These are phyloP conservation scores for Pelodytes ibericus DNA, from an alignment of 2,797 vertebrate species.

Conservation along the genomic window DNA sequence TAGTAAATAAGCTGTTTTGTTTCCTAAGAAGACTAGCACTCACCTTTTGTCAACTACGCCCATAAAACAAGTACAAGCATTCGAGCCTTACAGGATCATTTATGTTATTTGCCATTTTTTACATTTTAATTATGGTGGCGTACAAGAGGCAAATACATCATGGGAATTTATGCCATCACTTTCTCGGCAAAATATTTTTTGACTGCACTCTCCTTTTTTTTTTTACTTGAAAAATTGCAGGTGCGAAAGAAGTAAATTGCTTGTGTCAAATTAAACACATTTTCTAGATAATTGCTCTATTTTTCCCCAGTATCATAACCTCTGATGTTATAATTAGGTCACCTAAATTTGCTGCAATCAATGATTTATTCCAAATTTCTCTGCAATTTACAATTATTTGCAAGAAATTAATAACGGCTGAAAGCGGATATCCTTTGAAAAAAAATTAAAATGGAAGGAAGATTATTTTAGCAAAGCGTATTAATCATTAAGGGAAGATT, in stretches of 20 bases:
- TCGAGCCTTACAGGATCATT: constrained; percentile 11
- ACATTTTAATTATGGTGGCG: constrained; percentile 48
- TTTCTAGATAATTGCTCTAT: constrained; percentile 51
- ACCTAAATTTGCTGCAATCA: constrained; percentile 44
- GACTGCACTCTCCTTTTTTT: constrained; percentile 26
- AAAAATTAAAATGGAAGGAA: too few relatives aligned
- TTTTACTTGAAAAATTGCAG: constrained; percentile 50
- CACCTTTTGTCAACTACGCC: neutral
- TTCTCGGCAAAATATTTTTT: constrained; percentile 27
- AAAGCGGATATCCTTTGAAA: constrained; percentile 22
- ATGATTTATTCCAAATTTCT: constrained; percentile 41
- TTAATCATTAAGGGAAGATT: too few relatives aligned
- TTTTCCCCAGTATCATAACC: constrained; percentile 45
- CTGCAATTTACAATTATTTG: constrained; percentile 27
- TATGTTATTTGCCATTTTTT: constrained; percentile 37
- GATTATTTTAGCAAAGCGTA: too few relatives aligned
- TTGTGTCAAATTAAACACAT: constrained; percentile 51
- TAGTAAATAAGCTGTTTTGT: neutral
- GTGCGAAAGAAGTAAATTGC: constrained; percentile 42
- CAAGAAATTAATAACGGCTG: constrained; percentile 32
- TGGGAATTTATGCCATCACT: constrained; percentile 5
- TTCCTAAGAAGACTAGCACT: neutral
- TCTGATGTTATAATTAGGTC: constrained; percentile 53
- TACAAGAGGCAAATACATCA: constrained; percentile 40
- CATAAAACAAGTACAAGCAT: neutral